Base-by-base conservation (phyloP, 1,140 invertebrate species). In the Asbolus verrucosus region DNA sequence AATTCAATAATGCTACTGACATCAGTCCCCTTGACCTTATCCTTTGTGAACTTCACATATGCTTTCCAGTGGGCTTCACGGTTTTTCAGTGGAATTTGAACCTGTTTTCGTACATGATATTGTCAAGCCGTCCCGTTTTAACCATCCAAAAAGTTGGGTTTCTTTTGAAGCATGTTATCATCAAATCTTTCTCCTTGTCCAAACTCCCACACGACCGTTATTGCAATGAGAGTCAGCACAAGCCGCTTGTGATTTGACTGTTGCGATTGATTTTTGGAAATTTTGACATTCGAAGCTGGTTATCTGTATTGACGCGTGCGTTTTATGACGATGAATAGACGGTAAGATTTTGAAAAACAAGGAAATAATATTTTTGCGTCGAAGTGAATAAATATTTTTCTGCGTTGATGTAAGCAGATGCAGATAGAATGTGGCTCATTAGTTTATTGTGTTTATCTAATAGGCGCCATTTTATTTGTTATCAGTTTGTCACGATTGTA, bases 401-500 rank as follows among this genome's bases (percentile, higher is more conserved):
- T n/a, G n/a, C n/a, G n/a, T n/a, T n/a, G n/a, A n/a, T n/a, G n/a
- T n/a, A n/a, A n/a, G n/a, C n/a, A n/a, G n/a, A n/a, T n/a, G n/a
- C n/a, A n/a, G n/a, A n/a, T n/a, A n/a, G n/a, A 36, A 36, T 36
- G 2, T n/a, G 2, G 33, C 6, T n/a, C 11, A 36, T 36, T 11
- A 36, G 33, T 36, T 36, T n/a, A 36, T 36, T 36, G 33, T 54
- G 21, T 54, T 54, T 54, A 11, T 24, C 1, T 50, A 54, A 60
- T 54, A 54, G 66, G 61, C 66, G 66, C 66, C 66, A 68, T 68
- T 43, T 5, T 21, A 60, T 14, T 8, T 39, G 38, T 50, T 67
- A 67, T 67, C 66, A 50, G 63, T 66, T 43, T 6, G 38, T 43
- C 46, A 66, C 33, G 46, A 66, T 46, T 66, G 41, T 46, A 50